Percentiles rank a stretch among this genome's conserved stretches.
phyloP scores from a whole-genome alignment of 2,113 vertebrate species.

The Thunnus maccoyii region DNA sequence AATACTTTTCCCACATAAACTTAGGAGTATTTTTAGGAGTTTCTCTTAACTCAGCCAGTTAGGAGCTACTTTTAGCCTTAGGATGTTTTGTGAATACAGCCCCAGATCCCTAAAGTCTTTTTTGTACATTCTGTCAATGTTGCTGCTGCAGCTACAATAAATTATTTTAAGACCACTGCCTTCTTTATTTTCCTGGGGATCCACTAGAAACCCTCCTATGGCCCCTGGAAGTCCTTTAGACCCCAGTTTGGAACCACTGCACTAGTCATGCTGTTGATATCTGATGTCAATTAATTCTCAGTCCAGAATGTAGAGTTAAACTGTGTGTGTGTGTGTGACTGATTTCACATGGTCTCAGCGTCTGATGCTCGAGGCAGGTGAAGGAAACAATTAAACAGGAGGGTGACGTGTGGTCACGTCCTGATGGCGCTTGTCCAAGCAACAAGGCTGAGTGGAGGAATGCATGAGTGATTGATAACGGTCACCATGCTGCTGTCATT shows the following conservation, averaged over 20 bases:
- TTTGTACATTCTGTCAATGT: neutral
- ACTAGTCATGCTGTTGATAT: conserved; percentile 35
- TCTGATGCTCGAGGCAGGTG: conserved; percentile 70
- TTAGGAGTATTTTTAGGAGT: no score
- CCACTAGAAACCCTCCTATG: neutral
- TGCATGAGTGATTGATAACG: conserved; percentile 81
- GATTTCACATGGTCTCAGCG: conserved; percentile 48
- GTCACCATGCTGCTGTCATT: conserved; percentile 73
- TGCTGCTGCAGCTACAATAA: neutral
- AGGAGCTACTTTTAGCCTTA: no score
- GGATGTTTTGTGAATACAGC: no score
- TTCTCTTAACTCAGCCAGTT: no score
- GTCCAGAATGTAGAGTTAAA: conserved; percentile 47
- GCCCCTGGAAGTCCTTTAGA: conserved; percentile 8
- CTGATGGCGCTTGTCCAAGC: conserved; percentile 67
- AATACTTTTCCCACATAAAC: no score
- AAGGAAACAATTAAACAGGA: conserved; percentile 83
- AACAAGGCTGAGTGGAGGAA: conserved; percentile 63
- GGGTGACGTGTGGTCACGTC: conserved; percentile 72
- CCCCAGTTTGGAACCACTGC: conserved; percentile 10
- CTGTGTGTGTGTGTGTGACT: conserved; percentile 38
- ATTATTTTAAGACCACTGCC: conserved; percentile 2
- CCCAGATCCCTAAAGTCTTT: neutral
- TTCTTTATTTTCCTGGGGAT: conserved; percentile 3
- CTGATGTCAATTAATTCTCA: conserved; percentile 59